Evolutionary conservation across 2,888 invertebrate species (phyloP).

Genomic region (Charanyca ferruginea): DNA sequence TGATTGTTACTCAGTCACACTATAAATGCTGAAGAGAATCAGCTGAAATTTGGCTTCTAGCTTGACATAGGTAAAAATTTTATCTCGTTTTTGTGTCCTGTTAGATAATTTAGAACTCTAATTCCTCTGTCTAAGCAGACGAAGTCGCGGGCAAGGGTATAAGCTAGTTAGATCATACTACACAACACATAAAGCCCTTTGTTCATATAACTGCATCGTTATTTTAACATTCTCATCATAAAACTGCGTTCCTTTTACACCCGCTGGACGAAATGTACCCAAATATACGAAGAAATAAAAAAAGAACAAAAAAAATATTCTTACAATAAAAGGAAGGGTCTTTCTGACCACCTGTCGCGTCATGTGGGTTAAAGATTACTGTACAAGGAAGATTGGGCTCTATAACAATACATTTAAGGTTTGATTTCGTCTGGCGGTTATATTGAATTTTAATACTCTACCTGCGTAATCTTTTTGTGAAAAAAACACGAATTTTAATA

Average conservation of each 20-base stretch:
- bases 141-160: too few relatives aligned
- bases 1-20: too few relatives aligned
- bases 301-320: conserved; percentile 49
- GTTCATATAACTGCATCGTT: conserved; percentile 26
- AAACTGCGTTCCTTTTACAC: conserved; percentile 25
- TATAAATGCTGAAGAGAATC: too few relatives aligned
- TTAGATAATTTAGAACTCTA: too few relatives aligned
- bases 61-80: too few relatives aligned
- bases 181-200: conserved; percentile 11
- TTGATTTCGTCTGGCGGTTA: not conserved
- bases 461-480: conserved; percentile 54
- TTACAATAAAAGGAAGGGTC: conserved; percentile 64
- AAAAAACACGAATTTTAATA: conserved; percentile 62
- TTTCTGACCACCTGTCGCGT: conserved; percentile 62
- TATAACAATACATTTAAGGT: not conserved
- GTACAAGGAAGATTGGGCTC: not conserved
- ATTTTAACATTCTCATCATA: conserved; percentile 30
- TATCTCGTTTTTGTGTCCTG: too few relatives aligned
- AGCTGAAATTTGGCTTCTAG: too few relatives aligned
- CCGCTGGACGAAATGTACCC: conserved; percentile 38
- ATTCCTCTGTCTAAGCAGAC: too few relatives aligned
- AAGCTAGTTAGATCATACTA: too few relatives aligned
- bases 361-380: conserved; percentile 51
- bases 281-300: conserved; percentile 49
- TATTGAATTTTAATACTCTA: conserved; percentile 54